A percentile compares a stretch with the other conserved stretches of the same genome.
Conservation (phyloP, 2,888 invertebrate species). For the Idaea aversata region DNA sequence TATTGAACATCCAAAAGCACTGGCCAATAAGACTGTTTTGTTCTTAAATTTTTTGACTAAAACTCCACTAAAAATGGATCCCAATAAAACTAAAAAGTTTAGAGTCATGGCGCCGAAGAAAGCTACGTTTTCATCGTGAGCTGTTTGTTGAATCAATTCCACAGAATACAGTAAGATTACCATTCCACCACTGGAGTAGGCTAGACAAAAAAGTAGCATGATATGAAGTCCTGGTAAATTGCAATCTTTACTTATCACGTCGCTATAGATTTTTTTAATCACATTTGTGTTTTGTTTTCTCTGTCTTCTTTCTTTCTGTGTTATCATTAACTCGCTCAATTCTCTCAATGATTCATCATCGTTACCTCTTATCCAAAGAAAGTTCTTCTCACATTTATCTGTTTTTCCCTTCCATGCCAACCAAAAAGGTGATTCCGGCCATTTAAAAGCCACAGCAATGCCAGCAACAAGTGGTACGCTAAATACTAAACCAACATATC, state of each 20-base stretch:
- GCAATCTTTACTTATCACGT: constrained; percentile 11
- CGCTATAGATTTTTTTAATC: not conserved
- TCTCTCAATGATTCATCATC: constrained; percentile 19
- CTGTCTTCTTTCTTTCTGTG: constrained; percentile 8
- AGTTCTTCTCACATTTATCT: constrained; percentile 12
- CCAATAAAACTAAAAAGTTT: not conserved
- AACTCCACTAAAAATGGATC: not conserved
- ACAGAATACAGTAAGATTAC: not conserved
- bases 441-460: constrained; percentile 15
- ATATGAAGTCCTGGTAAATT: constrained; percentile 4
- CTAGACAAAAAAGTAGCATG: not conserved
- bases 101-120: not conserved
- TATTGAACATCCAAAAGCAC: not conserved
- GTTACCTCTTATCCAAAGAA: constrained; percentile 26
- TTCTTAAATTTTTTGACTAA: not conserved
- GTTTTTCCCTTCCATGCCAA: too few relatives aligned
- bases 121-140: not conserved
- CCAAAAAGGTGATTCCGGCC: constrained; percentile 32
- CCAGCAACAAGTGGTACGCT: constrained; percentile 9
- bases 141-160: not conserved
- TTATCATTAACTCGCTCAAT: constrained; percentile 14
- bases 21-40: constrained; percentile 1
- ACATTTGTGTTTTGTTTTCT: not conserved
- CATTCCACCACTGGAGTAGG: not conserved
- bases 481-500: constrained; percentile 17